Percentiles rank a stretch among this genome's conserved stretches.
These are phyloP conservation scores for Ostrea denselamellosa DNA, from an alignment of 1,140 invertebrate genomes.

Conservation along the genomic window DNA sequence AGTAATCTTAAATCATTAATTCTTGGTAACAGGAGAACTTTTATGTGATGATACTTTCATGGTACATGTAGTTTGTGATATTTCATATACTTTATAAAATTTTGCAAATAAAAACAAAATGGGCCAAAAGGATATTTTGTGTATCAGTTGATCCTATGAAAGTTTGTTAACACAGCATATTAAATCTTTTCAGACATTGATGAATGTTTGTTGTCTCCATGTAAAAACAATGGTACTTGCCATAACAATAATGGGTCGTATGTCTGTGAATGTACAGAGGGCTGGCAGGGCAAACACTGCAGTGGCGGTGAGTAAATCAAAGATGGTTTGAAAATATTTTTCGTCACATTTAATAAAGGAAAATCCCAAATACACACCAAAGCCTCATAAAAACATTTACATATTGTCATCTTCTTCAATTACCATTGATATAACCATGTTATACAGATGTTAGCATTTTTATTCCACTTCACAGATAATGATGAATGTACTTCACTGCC, in stretches of 20 bases:
- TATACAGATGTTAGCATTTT: not conserved
- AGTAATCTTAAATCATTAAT: not conserved
- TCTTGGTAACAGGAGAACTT: not conserved
- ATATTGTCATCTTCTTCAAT: not conserved
- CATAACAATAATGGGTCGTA: slow-evolving; percentile 37
- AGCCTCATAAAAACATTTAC: not conserved
- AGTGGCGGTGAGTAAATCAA: slow-evolving; percentile 60
- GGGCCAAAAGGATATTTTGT: no score
- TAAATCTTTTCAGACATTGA: slow-evolving; percentile 7
- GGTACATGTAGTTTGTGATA: no score
- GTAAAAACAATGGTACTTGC: slow-evolving; percentile 44
- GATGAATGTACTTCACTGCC: slow-evolving; percentile 28
- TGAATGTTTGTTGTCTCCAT: slow-evolving; percentile 42
- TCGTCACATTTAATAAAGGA: not conserved
- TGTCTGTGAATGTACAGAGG: slow-evolving; percentile 44
- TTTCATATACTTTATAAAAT: no score
- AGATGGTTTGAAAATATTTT: not conserved
- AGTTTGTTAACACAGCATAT: not conserved
- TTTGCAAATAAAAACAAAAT: no score
- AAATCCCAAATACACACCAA: no score
- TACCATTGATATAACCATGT: not conserved
- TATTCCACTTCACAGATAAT: not conserved
- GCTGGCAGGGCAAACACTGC: slow-evolving; percentile 46
- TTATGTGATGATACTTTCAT: not conserved
- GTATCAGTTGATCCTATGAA: no score